These are phyloP conservation scores for Steatocranus sp. DNA, from an alignment of 2,797 vertebrate species.

Conservation along the genomic window DNA sequence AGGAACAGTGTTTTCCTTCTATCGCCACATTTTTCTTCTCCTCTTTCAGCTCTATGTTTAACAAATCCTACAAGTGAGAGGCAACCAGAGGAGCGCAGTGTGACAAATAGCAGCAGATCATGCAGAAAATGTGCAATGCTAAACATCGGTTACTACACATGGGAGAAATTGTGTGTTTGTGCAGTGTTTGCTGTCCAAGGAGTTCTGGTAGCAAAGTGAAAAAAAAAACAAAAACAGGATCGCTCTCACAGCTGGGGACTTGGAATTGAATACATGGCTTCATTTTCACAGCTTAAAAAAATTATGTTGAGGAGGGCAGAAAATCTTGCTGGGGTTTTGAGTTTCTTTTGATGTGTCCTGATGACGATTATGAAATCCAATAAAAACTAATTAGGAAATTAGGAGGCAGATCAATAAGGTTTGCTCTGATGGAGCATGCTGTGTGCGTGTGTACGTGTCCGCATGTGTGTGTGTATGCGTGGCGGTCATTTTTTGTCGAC, in stretches of 20 bases:
- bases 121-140: slow-evolving; percentile 83
- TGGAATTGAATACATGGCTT: slow-evolving; percentile 76
- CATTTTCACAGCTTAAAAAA: slow-evolving; percentile 71
- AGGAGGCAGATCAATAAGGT: slow-evolving; percentile 77
- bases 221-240: slow-evolving; percentile 45
- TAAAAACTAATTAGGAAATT: slow-evolving; percentile 86
- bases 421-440: slow-evolving; percentile 69
- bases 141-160: slow-evolving; percentile 78
- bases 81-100: slow-evolving; percentile 53
- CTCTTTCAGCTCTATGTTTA: slow-evolving; percentile 43
- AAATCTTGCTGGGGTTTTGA: slow-evolving; percentile 81
- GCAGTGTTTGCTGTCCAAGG: slow-evolving; percentile 78
- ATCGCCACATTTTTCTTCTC: slow-evolving; percentile 21
- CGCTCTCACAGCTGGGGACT: slow-evolving; percentile 72
- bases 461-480: slow-evolving; percentile 9
- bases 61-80: slow-evolving; percentile 61
- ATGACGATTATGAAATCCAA: slow-evolving; percentile 85
- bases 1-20: slow-evolving; percentile 2
- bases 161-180: slow-evolving; percentile 72
- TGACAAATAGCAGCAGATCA: slow-evolving; percentile 79
- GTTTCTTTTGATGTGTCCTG: slow-evolving; percentile 79
- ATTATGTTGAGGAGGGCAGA: slow-evolving; percentile 78
- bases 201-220: slow-evolving; percentile 57
- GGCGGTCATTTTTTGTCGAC: slow-evolving; percentile 53
- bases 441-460: slow-evolving; percentile 15